Evolutionary conservation across 2,113 vertebrate species (phyloP).

Genomic region (human (Homo sapiens)): DNA sequence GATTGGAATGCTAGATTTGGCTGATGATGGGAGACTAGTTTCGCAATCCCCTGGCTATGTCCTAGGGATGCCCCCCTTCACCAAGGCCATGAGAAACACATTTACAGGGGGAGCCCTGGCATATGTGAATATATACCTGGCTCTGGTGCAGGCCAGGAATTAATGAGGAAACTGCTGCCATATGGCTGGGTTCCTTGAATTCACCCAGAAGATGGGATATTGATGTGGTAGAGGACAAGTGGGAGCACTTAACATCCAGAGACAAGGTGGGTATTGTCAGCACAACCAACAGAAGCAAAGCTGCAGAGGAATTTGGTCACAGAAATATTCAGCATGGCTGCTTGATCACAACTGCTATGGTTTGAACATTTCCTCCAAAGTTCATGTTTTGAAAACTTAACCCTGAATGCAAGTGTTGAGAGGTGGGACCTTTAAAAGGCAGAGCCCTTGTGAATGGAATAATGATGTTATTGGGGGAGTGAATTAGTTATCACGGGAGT

Average conservation of each 20-base stretch:
- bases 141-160: rapidly evolving
- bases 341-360: neutral
- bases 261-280: rapidly evolving
- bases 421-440: neutral
- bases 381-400: neutral
- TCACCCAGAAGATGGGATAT: neutral
- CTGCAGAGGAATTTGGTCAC: rapidly evolving
- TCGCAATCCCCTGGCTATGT: rapidly evolving
- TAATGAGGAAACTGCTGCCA: neutral
- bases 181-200: neutral
- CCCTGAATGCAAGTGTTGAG: neutral
- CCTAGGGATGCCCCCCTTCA: rapidly evolving
- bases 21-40: rapidly evolving
- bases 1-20: neutral
- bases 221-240: neutral
- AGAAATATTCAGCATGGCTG: rapidly evolving
- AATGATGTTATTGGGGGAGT: neutral
- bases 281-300: neutral
- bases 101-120: rapidly evolving
- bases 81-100: neutral
- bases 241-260: rapidly evolving
- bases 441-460: neutral
- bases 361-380: neutral
- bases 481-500: neutral
- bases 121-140: too few relatives aligned